A percentile compares a stretch with the other conserved stretches of the same genome.
Evolutionary conservation across 2,113 vertebrate species (phyloP).

Genomic region (Catharus fuscescens): DNA sequence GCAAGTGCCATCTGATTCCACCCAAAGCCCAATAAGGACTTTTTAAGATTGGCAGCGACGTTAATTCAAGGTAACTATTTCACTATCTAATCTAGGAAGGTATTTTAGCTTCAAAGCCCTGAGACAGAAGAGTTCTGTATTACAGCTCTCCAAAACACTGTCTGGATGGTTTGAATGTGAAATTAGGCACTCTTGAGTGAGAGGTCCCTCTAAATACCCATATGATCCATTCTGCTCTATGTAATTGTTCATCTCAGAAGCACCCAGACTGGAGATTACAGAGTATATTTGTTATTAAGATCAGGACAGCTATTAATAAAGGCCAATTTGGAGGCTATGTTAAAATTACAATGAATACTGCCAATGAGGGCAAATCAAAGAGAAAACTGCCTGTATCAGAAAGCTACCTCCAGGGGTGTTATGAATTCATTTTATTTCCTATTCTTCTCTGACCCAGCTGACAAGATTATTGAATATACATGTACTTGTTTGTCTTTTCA

Average conservation of each 20-base stretch:
- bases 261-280: not conserved
- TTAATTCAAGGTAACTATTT: constrained; percentile 52
- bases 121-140: not conserved
- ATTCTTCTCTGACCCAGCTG: constrained; percentile 65
- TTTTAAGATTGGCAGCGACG: constrained; percentile 11
- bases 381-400: constrained; percentile 34
- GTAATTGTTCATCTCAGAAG: not conserved
- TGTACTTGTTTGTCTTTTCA: constrained; percentile 73
- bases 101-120: not conserved
- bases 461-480: constrained; percentile 74
- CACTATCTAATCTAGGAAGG: not conserved
- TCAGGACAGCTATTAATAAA: constrained; percentile 48
- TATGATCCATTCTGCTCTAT: not conserved
- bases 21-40: constrained; percentile 8
- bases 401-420: constrained; percentile 56
- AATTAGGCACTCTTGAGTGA: not conserved
- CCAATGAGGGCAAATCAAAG: constrained; percentile 48
- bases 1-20: constrained; percentile 51
- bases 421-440: constrained; percentile 64
- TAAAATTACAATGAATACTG: constrained; percentile 33
- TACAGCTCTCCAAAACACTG: not conserved
- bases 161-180: not conserved
- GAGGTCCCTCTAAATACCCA: not conserved
- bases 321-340: not conserved
- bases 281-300: not conserved